A percentile compares a stretch with the other conserved stretches of the same genome.
Evolutionary conservation across 2,113 vertebrate genomes (phyloP).

Genomic region (Mesocricetus auratus): DNA sequence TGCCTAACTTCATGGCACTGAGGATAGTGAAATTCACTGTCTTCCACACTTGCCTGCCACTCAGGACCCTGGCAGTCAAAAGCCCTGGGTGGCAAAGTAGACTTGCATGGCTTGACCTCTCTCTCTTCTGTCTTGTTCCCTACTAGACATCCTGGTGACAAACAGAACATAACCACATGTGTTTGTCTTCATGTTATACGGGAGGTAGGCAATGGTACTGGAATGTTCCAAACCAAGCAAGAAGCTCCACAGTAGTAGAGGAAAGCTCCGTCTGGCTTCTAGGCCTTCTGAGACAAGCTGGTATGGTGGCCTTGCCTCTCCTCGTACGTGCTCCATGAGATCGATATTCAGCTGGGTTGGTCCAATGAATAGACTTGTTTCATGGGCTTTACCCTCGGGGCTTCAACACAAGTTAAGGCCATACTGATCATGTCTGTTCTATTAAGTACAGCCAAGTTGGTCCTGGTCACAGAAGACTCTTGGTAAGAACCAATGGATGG

Average conservation of each 20-base stretch:
- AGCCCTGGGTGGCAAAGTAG: background rate
- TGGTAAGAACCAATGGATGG: background rate
- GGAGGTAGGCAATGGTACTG: background rate
- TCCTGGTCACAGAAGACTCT: background rate
- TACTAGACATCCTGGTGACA: background rate
- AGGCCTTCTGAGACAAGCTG: background rate
- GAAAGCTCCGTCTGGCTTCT: background rate
- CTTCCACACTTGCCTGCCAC: fast-evolving
- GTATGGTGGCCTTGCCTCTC: background rate
- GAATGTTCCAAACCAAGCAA: background rate
- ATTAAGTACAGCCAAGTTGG: background rate
- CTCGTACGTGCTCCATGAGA: fast-evolving
- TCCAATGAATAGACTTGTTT: too few species aligned
- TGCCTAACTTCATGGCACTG: fast-evolving
- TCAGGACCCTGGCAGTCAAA: fast-evolving
- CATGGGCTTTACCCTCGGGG: background rate
- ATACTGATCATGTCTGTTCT: fast-evolving
- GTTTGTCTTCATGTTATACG: too few species aligned
- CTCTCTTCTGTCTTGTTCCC: background rate
- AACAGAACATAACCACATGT: background rate
- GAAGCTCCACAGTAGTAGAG: fast-evolving
- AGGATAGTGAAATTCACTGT: fast-evolving
- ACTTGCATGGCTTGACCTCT: background rate
- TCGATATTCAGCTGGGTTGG: fast-evolving
- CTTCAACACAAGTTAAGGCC: fast-evolving